phyloP scores from a whole-genome alignment of 2,888 invertebrate species.

The Odontocolon sp. region DNA sequence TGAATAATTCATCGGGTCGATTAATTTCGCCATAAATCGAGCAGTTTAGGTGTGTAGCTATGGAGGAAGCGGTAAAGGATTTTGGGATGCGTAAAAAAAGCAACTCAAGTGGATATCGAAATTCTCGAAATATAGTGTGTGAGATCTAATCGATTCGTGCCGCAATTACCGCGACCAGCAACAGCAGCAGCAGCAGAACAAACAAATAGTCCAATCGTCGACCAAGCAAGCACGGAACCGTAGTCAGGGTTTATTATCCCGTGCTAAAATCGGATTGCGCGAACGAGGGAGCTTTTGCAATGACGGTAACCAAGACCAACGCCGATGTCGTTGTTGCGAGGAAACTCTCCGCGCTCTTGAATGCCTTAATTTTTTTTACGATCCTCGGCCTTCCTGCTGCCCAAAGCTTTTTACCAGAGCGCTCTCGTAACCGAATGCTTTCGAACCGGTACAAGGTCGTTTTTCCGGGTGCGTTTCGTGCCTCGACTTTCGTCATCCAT shows the following conservation, averaged over 20 bases:
- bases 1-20: conserved; percentile 35
- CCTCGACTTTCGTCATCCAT: neutral
- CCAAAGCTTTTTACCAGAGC: neutral
- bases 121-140: neutral
- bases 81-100: conserved; percentile 14
- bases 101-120: conserved; percentile 12
- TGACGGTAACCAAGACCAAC: neutral
- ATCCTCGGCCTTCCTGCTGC: neutral
- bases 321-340: neutral
- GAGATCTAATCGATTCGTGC: conserved; percentile 33
- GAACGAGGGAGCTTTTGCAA: conserved; percentile 18
- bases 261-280: conserved; percentile 60
- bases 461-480: neutral
- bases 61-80: no score
- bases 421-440: neutral
- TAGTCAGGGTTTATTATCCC: conserved; percentile 56
- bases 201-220: conserved; percentile 43
- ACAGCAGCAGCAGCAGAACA: neutral
- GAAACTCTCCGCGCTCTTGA: neutral
- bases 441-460: neutral
- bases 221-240: conserved; percentile 9
- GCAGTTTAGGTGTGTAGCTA: neutral
- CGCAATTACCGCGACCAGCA: conserved; percentile 2
- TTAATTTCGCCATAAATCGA: neutral
- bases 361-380: conserved; percentile 9